phyloP scores from a whole-genome alignment of 2,113 vertebrate species.

The Anolis sagrei region DNA sequence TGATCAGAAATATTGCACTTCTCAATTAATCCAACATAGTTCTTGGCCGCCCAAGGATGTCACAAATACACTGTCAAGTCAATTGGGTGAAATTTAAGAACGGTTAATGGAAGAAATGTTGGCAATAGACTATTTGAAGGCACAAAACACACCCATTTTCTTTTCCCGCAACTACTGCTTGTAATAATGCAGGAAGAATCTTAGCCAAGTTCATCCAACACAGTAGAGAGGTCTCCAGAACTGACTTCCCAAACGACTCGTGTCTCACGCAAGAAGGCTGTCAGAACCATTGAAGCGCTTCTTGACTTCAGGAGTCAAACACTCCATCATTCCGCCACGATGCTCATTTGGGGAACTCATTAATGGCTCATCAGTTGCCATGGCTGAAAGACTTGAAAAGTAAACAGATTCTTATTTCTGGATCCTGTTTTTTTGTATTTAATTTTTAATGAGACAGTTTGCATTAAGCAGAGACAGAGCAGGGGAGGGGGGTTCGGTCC shows the following conservation, averaged over 20 bases:
- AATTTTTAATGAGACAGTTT: slow-evolving; percentile 25
- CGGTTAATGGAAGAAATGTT: neutral
- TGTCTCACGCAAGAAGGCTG: slow-evolving; percentile 14
- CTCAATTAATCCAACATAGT: too few species aligned
- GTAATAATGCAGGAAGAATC: neutral
- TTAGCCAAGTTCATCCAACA: neutral
- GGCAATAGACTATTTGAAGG: neutral
- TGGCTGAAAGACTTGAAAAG: slow-evolving; percentile 24
- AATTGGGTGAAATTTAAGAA: neutral
- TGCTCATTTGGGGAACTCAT: slow-evolving; percentile 11
- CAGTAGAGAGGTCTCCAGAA: slow-evolving; percentile 26
- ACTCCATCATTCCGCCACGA: slow-evolving; percentile 4
- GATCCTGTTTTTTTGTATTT: slow-evolving; percentile 18
- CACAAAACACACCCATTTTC: neutral
- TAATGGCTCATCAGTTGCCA: slow-evolving; percentile 22
- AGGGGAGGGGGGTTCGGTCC: neutral
- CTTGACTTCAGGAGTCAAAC: slow-evolving; percentile 42
- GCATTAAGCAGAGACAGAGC: neutral
- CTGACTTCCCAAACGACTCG: slow-evolving; percentile 36
- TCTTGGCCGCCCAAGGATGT: too few species aligned
- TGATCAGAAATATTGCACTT: too few species aligned
- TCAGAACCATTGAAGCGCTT: slow-evolving; percentile 13
- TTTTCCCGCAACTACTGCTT: neutral
- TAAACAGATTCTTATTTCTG: slow-evolving; percentile 26
- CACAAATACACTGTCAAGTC: too few species aligned